Conservation (phyloP, 2,113 vertebrate species). For the Cricetomys ansorgei region DNA sequence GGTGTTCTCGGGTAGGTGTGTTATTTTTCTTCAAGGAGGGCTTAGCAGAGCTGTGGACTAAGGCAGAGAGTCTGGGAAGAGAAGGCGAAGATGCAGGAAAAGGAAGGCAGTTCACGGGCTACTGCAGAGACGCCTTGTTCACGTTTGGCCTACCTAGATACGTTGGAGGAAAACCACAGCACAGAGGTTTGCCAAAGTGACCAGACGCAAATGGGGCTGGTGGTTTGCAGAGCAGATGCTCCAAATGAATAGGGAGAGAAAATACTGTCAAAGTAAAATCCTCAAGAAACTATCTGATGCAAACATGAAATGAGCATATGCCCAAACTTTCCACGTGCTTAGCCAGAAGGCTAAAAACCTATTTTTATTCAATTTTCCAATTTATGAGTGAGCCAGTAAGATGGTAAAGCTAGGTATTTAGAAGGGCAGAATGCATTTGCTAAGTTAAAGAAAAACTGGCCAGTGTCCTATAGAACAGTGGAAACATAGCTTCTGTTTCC, state of each 20-base stretch:
- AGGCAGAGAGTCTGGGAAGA: background rate
- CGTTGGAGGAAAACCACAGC: background rate
- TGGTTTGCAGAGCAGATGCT: background rate
- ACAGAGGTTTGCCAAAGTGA: no score
- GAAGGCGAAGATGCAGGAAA: background rate
- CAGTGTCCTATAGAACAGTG: background rate
- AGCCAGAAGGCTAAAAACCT: background rate
- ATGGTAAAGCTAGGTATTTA: background rate
- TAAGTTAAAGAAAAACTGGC: background rate
- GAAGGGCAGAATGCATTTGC: background rate
- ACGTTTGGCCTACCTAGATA: background rate
- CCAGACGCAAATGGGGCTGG: background rate
- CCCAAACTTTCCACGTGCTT: background rate
- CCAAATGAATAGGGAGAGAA: background rate
- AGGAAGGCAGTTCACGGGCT: background rate
- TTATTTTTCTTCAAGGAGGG: background rate
- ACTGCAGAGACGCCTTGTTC: background rate
- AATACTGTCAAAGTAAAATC: background rate
- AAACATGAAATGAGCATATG: background rate
- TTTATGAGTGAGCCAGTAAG: background rate
- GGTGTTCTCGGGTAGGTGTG: background rate
- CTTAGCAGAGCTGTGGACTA: background rate
- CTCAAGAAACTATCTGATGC: background rate
- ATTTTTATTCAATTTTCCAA: background rate
- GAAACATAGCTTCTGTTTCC: background rate